Base-by-base conservation (phyloP, 2,888 invertebrate species). In the Drosophila conformis region DNA sequence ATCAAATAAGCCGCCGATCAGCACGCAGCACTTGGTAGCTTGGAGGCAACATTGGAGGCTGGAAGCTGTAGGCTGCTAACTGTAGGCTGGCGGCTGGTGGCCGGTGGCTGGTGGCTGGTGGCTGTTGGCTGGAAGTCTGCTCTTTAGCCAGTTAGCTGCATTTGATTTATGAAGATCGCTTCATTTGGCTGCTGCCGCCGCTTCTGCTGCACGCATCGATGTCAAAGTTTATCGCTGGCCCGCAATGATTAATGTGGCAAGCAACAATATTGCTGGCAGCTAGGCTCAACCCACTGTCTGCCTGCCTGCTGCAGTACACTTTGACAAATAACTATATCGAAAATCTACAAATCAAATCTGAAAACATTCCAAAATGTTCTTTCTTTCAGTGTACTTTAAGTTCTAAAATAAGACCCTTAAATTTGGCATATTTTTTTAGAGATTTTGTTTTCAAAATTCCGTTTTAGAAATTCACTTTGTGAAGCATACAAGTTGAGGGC, bases 131-230 rank as follows among this genome's bases (percentile, higher is more conserved):
- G 46, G 25, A 8, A 25, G 46, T 46, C 46, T 27, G 35, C 68
- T 38, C 29, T 35, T 21, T 25, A 25, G 42, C 21, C 64, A 29
- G 27, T 21, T 57, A 31, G 58, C 60, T 52, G 64, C 51, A 54
- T 59, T 77, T 89, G 84, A 87, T 87, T 90, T 83, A 84, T 87
- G 86, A 85, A 88, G 86, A 88, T 86, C 87, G 75, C 83, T 88
- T 85, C 78, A 87, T 89, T 84, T 72, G 83, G 73, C 54, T 66
- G 56, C 59, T 31, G 53, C 36, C 46, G 60, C 33, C 42, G 27
- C 54, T 42, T 33, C 40, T 42, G 62, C 33, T 76, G 80, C 80
- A 80, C 68, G 83, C 84, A 76, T 56, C 67, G 73, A 83, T 87
- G 85, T 85, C 85, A 85, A 88, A 85, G 85, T 85, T 85, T 87